Conservation (phyloP, 2,888 invertebrate genomes). For the Caenorhabditis afra region DNA sequence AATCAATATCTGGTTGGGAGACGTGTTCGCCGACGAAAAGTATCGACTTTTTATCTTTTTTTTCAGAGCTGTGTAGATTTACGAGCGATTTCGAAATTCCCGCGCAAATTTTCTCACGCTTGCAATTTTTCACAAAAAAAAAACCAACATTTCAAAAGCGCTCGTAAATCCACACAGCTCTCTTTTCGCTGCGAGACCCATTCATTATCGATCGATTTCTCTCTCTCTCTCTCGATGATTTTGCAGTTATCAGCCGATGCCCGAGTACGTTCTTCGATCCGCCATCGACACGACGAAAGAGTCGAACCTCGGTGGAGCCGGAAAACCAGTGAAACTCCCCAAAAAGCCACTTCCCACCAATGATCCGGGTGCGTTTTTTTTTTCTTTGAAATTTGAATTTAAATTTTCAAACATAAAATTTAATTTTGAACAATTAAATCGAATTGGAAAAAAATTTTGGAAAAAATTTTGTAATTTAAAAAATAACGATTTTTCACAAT, state of each 20-base stretch:
- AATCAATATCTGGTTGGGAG: slow-evolving; percentile 56
- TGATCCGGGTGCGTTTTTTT: slow-evolving; percentile 17
- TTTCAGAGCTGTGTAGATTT: no score
- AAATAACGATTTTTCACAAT: not conserved
- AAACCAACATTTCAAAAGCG: no score
- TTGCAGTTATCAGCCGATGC: slow-evolving; percentile 56
- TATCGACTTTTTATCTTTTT: no score
- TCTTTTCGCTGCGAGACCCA: no score
- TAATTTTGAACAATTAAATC: no score
- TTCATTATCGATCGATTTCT: not conserved
- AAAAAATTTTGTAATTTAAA: not conserved
- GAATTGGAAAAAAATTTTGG: no score
- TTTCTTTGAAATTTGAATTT: not conserved
- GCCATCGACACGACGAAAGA: not conserved
- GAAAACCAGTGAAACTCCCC: slow-evolving; percentile 23
- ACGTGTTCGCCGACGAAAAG: slow-evolving; percentile 51
- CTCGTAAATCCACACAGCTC: no score
- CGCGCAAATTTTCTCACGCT: no score
- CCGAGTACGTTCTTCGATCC: slow-evolving; percentile 33
- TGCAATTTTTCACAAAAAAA: no score
- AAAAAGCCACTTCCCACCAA: slow-evolving; percentile 18
- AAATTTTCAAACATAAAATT: no score
- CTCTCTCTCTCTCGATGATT: no score
- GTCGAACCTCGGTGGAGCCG: slow-evolving; percentile 59
- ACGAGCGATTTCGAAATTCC: no score